A percentile compares a stretch with the other conserved stretches of the same genome.
Conservation (phyloP, 2,113 vertebrate species). For the Vulpes vulpes region DNA sequence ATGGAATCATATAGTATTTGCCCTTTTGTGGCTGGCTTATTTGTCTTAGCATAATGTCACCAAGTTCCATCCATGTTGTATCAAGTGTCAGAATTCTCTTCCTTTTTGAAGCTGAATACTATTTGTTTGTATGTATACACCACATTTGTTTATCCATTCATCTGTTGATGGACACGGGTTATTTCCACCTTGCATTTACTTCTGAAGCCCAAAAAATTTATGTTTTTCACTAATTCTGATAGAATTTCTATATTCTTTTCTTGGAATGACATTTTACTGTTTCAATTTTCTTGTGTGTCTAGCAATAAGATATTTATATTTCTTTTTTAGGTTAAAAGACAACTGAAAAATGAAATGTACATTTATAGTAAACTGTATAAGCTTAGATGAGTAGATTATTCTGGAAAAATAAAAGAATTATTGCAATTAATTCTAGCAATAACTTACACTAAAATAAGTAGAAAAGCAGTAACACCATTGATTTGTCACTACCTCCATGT, state of each 20-base stretch:
- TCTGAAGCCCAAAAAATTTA: not conserved
- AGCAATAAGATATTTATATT: not conserved
- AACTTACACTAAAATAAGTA: not conserved
- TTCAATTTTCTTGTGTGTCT: not conserved
- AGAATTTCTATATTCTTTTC: not conserved
- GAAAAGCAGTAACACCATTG: not conserved
- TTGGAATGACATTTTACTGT: not conserved
- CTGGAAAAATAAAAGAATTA: not conserved
- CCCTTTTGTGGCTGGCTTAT: not conserved
- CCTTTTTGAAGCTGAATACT: not conserved
- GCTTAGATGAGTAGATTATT: not conserved
- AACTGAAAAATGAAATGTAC: not conserved
- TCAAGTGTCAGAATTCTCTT: not conserved
- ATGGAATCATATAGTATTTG: not conserved
- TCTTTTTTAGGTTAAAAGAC: not conserved
- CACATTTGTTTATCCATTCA: not conserved
- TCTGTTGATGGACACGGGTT: not conserved
- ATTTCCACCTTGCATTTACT: not conserved
- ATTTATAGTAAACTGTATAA: not conserved
- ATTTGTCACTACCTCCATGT: too few species aligned
- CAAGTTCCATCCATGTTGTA: not conserved
- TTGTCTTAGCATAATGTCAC: not conserved
- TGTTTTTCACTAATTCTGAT: not conserved
- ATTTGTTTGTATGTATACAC: fast-evolving
- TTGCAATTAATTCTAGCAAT: not conserved